Conservation (phyloP, 2,797 vertebrate species). For the Halcyon leucocephala region DNA sequence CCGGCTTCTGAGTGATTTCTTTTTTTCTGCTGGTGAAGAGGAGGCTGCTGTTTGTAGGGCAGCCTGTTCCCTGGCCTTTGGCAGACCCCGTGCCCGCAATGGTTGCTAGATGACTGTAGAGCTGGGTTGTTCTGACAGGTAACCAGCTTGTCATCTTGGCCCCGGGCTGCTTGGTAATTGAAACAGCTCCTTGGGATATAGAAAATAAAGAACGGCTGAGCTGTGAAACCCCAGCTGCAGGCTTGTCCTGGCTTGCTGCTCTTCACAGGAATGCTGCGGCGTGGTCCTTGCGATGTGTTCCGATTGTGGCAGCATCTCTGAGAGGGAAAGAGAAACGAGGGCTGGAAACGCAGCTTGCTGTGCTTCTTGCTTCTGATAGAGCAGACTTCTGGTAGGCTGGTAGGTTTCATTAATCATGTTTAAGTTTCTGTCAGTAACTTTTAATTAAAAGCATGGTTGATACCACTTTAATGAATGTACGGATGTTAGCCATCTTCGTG, state of each 20-base stretch:
- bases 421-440: conserved; percentile 67
- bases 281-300: background rate
- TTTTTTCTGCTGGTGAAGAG: background rate
- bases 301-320: background rate
- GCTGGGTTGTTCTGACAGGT: background rate
- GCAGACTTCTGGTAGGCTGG: conserved; percentile 8
- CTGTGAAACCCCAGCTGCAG: background rate
- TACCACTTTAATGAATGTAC: conserved; percentile 56
- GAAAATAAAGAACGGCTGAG: background rate
- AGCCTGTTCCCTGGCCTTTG: background rate
- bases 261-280: background rate
- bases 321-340: background rate
- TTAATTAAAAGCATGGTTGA: conserved; percentile 71
- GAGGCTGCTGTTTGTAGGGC: background rate
- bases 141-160: background rate
- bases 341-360: background rate
- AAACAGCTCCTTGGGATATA: background rate
- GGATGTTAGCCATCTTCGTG: conserved; percentile 52
- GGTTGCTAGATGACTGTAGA: no score
- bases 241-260: background rate
- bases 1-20: background rate
- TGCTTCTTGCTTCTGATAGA: background rate
- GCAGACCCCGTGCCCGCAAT: background rate
- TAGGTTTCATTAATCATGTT: conserved; percentile 48
- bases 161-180: background rate